Base-by-base conservation (phyloP, 2,888 invertebrate genomes). In the Neoascia interrupta region DNA sequence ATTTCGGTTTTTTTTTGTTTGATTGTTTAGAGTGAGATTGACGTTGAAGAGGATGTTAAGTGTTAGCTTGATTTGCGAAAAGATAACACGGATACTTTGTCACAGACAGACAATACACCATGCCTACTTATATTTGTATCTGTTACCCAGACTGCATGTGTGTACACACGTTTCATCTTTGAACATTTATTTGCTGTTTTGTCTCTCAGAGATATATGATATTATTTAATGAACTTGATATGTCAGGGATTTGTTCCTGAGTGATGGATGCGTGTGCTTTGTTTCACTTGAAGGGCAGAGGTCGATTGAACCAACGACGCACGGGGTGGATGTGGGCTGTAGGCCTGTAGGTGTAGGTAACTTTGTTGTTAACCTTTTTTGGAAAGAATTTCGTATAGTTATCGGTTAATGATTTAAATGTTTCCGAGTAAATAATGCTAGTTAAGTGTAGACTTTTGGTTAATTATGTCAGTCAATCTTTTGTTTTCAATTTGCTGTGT, bases 41-140 rank as follows among this genome's bases (percentile, higher is more conserved):
- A 79, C 73, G 45, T 73, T 73, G 54, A 79, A 61, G 79, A 73
- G 79, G 68, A 73, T 79, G 73, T 79, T 79, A 79, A 79, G 79
- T 79, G 73, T 73, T 79, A 45, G 73, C 66, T 66, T 60, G 79
- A 79, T 79, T 68, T 68, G 79, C 61, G 31, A 68, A 31, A 37
- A 56, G 79, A 79, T 79, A 79, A 79, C 73, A 72, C 51, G 61
- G 66, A 79, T 73, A 79, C 73, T 79, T 79, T 79, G 66, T 73
- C 79, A 79, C 79, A 68, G 23, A 5, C 79, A 79, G 79, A 19
- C 64, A 66, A n/a, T 3, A 11, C 21, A 11, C 5, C 41, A 5
- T 41, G 1, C 15, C 11, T 19, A 16, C 6, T 5, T 41, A 31
- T 39, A 47, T 51, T 16, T 41, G 43, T 53, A 6, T 16, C 6